Evolutionary conservation across 2,113 vertebrate species (phyloP).

Genomic region (Chiloscyllium plagiosum): DNA sequence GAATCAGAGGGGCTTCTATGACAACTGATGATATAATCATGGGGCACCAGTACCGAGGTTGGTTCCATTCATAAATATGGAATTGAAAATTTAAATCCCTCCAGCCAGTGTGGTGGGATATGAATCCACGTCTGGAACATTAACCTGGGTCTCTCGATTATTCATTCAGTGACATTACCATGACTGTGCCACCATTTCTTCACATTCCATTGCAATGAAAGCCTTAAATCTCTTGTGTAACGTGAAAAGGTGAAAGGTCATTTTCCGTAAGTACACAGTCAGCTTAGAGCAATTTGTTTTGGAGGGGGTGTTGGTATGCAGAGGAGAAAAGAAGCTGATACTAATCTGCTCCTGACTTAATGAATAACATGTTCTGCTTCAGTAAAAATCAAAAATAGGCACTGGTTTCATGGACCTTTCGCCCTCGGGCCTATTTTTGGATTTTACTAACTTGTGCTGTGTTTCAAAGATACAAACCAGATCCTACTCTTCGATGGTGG

Average conservation of each 20-base stretch:
- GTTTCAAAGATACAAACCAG: neutral
- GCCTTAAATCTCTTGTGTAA: neutral
- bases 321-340: neutral
- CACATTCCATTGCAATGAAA: neutral
- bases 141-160: no score
- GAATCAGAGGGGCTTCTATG: no score
- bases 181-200: no score
- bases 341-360: neutral
- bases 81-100: no score
- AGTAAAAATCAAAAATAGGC: neutral
- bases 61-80: no score
- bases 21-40: no score
- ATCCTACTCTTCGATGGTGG: neutral
- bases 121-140: no score
- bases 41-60: no score
- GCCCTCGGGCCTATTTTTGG: neutral
- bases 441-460: neutral
- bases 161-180: no score
- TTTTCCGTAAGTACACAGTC: neutral
- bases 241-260: neutral
- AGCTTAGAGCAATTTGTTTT: no score
- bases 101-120: no score
- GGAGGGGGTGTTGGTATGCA: no score
- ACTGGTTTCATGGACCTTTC: neutral
- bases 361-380: neutral